Evolutionary conservation across 1,140 invertebrate species (phyloP), one percentile per base, ranked within the genome.

Genomic region (Euschistus heros): DNA sequence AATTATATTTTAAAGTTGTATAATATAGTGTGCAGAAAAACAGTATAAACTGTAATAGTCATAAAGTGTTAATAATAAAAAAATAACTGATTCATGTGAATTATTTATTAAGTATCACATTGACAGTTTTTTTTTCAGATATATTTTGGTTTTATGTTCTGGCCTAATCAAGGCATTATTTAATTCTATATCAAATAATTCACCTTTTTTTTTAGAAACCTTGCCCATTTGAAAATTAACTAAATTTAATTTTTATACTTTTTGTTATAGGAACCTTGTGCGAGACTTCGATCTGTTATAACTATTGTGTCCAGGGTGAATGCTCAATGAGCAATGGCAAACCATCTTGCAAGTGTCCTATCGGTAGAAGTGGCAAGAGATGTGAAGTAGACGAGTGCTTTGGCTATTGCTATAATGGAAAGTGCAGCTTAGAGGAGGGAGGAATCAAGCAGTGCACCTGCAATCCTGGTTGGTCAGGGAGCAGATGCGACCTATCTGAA

Each of bases 211-310:
- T 6, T 37, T 13, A 37, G 13, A 30, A 4, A 37, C 33, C 8
- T 37, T 6, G 13, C 7, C 33, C 33, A 37, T 37, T 13, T 13
- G 27, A 7, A 2, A 30, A 2, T 4, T 30, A 30, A 30, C 7
- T 30, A 4, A 30, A 7, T 30, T 30, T 30, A 30, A 30, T 37
- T 37, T 10, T 37, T 37, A 10, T 37, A 2, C 15, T 27, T 26
- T 14, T 8, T 57, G 10, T 57, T 57, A 26, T 15, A 57, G 54
- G 54, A 24, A 57, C 18, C 15, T 18, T 37, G 6, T 61, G 59
- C 17, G 59, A 61, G 33, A 44, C n/a, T 20, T 61, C 59, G 7
- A 24, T 61, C 17, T 61, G 59, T 26, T 44, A 61, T 18, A 61
- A 61, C 30, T 61, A 42, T n/a, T 61, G 59, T n/a, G 15, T 61